These are phyloP conservation scores for Troides aeacus DNA, from an alignment of 2,888 invertebrate genomes.

Conservation along the genomic window DNA sequence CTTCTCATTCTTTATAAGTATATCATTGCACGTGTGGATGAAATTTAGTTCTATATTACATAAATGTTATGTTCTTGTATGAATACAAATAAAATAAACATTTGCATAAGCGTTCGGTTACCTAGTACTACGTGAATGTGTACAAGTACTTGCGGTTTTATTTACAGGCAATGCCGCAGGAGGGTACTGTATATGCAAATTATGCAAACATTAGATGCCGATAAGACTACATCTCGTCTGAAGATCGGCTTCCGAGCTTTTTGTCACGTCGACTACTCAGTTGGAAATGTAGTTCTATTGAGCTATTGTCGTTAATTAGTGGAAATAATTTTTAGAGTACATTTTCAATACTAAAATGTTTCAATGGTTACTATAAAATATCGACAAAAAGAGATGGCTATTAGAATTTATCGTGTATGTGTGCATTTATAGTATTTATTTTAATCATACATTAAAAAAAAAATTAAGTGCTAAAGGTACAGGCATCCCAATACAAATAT, in stretches of 20 bases:
- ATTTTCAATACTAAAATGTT: not conserved
- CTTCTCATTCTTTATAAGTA: not conserved
- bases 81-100: not conserved
- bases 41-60: not conserved
- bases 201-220: slow-evolving; percentile 8
- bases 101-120: not conserved
- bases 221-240: slow-evolving; percentile 17
- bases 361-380: not conserved
- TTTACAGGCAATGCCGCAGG: slow-evolving; percentile 18
- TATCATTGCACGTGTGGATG: not conserved
- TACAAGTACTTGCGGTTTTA: not conserved
- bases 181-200: slow-evolving; percentile 15
- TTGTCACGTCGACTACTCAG: slow-evolving; percentile 1
- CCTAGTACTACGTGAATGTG: not conserved
- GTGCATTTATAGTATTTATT: no score
- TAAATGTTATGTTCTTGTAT: not conserved
- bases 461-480: no score
- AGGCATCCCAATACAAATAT: no score
- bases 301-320: not conserved
- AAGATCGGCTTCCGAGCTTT: slow-evolving; percentile 8
- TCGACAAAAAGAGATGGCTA: no score
- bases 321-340: not conserved
- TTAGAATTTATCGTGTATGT: no score
- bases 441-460: no score
- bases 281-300: not conserved